A percentile compares a stretch with the other conserved stretches of the same genome.
Conservation (phyloP, 2,888 invertebrate genomes). For the Rhabditophanes sp. region DNA sequence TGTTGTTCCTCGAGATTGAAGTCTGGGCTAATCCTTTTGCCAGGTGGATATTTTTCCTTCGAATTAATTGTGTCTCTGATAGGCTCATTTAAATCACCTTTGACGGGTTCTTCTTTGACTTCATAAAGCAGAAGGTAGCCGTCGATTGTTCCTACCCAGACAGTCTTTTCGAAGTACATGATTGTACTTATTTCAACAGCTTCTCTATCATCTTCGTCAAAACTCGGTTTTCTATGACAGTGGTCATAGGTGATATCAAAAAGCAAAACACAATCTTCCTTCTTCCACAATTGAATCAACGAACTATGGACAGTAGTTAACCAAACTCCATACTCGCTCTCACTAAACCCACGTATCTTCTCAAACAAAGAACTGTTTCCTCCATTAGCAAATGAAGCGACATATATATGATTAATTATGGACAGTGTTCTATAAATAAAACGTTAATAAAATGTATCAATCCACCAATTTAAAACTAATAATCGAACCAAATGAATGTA, state of each 20-base stretch:
- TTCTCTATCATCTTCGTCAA: constrained; percentile 19
- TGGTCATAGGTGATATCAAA: constrained; percentile 47
- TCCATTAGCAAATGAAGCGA: constrained; percentile 47
- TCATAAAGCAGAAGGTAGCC: constrained; percentile 45
- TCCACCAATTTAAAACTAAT: constrained; percentile 1
- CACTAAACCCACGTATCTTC: constrained; percentile 28
- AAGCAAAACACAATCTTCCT: constrained; percentile 47
- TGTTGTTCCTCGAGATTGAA: constrained; percentile 8
- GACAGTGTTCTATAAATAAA: constrained; percentile 19
- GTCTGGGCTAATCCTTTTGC: constrained; percentile 14
- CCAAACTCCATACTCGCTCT: constrained; percentile 47
- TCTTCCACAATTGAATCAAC: constrained; percentile 50
- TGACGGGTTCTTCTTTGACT: constrained; percentile 9
- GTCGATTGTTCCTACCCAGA: constrained; percentile 50
- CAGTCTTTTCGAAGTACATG: constrained; percentile 44
- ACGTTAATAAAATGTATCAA: constrained; percentile 1
- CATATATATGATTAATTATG: constrained; percentile 41
- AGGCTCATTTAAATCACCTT: constrained; percentile 5
- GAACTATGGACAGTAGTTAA: constrained; percentile 49
- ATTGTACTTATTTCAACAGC: constrained; percentile 47
- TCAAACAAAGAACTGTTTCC: constrained; percentile 12
- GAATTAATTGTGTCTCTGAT: constrained; percentile 5
- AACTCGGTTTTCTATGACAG: constrained; percentile 23
- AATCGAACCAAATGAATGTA: constrained; percentile 2
- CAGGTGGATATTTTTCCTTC: constrained; percentile 12